Evolutionary conservation across 2,888 invertebrate species (phyloP), one percentile per base, ranked within the genome.

Genomic region (Hypsopygia costalis): DNA sequence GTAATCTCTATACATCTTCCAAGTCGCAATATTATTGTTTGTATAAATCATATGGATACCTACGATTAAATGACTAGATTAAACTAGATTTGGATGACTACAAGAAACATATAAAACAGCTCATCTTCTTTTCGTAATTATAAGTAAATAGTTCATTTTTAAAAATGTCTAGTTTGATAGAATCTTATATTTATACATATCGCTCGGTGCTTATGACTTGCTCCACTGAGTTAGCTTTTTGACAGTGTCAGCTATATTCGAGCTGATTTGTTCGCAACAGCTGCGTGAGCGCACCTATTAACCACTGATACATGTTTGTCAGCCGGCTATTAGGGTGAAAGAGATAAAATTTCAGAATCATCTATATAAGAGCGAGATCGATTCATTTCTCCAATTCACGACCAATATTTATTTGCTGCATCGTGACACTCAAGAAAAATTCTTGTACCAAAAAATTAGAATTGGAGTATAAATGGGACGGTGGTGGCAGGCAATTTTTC

Each of bases 261-360:
- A 87, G 75, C 87, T 88, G 87, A 88, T 88, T 88, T 88, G 87
- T 88, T 86, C 83, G 81, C 83, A 79, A 81, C 87, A 88, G 87
- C 87, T 88, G 87, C 85, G 80, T 58, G 73, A 67, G 78, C 87
- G 81, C 86, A 87, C 87, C 87, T 88, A 88, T 88, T 88, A 87
- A 87, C 86, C 88, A 82, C 85, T 87, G 88, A 87, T 87, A 87
- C 88, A 88, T 87, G 88, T 87, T 87, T 85, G 87, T 87, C 87
- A 86, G 86, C 76, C 86, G 86, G 87, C 88, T 87, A 87, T 87
- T 88, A 88, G 88, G 73, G 81, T 53, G 87, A 87, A 77, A 79
- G 86, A 83, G 87, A 88, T 78, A 72, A 77, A 81, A 81, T 73
- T 76, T 71, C 58, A 67, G 65, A 78, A 77, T 72, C 80, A 70